These are phyloP conservation scores for Lytechinus variegatus DNA, from an alignment of 35 echinoderm and acorn worm species.

Conservation along the genomic window DNA sequence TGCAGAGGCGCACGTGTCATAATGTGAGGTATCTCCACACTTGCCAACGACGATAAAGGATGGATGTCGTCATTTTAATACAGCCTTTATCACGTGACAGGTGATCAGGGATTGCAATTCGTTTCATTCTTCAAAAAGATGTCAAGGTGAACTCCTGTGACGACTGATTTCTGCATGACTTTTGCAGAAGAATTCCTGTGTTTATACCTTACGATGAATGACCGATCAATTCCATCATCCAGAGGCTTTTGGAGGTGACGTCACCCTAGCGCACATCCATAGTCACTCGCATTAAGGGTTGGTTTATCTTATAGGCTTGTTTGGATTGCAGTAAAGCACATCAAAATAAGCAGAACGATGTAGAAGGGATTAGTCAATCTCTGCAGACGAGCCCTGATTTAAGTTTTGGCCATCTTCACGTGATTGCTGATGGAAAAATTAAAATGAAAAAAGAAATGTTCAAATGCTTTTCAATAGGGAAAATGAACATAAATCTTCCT, in stretches of 20 bases:
- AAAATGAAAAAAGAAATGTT: neutral
- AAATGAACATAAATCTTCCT: neutral
- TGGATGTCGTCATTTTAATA: neutral
- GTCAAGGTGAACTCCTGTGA: neutral
- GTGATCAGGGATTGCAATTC: neutral
- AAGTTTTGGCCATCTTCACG: neutral
- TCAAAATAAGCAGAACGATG: conserved; percentile 12
- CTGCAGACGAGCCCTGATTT: neutral
- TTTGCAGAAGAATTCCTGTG: neutral
- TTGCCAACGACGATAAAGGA: neutral
- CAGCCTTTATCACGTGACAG: neutral
- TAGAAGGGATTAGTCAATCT: neutral
- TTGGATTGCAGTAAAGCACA: conserved; percentile 1
- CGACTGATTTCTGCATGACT: neutral
- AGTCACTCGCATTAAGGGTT: neutral
- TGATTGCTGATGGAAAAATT: neutral
- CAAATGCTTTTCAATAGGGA: neutral
- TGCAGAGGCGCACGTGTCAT: neutral
- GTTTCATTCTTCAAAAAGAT: neutral
- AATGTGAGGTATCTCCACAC: neutral
- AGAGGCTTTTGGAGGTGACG: neutral
- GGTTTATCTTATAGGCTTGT: conserved; percentile 18
- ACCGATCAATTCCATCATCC: conserved; percentile 2
- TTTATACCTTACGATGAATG: neutral
- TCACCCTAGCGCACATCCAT: neutral